Conservation (phyloP, 2,888 invertebrate genomes). For the Pollenia angustigena region DNA sequence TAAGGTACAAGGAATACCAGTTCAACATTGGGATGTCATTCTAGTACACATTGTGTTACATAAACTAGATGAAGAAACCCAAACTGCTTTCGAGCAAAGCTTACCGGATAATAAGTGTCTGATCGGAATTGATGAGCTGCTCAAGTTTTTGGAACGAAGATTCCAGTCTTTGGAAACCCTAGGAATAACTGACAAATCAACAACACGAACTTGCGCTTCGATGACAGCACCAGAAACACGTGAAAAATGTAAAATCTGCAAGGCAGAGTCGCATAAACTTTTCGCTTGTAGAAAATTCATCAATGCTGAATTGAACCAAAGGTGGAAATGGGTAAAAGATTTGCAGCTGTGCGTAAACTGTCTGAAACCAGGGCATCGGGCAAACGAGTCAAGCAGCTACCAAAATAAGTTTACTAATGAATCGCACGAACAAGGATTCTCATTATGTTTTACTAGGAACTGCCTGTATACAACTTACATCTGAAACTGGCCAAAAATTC, state of each 20-base stretch:
- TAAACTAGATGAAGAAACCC: not conserved
- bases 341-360: not conserved
- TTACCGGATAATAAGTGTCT: not conserved
- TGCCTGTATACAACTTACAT: no score
- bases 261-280: not conserved
- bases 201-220: not conserved
- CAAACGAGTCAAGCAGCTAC: not conserved
- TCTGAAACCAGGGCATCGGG: not conserved
- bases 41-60: no score
- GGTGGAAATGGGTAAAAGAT: not conserved
- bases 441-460: no score
- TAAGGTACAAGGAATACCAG: no score
- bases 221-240: not conserved
- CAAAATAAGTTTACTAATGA: no score
- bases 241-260: not conserved
- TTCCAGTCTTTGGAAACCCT: not conserved
- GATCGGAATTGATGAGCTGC: not conserved
- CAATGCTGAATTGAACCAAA: not conserved
- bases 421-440: no score
- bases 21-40: no score
- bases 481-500: no score
- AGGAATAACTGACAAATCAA: not conserved
- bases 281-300: not conserved
- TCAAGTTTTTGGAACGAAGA: not conserved
- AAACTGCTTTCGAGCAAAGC: no score